A percentile compares a stretch with the other conserved stretches of the same genome.
Evolutionary conservation across 2,113 vertebrate species (phyloP).

Genomic region (Eublepharis macularius): DNA sequence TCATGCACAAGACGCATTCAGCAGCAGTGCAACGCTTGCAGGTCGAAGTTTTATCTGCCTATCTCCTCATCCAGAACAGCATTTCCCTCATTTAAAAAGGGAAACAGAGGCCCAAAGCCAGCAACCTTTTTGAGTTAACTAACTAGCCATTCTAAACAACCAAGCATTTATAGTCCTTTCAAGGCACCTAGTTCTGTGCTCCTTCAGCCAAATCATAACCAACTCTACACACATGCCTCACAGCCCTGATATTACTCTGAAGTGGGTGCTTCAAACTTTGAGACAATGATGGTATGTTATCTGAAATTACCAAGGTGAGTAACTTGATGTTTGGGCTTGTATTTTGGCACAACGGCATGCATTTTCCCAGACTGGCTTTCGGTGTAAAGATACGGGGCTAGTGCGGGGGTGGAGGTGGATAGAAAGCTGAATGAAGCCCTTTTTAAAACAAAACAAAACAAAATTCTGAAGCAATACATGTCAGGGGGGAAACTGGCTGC

Average conservation of each 20-base stretch:
- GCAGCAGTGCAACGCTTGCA: no score
- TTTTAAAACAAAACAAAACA: no score
- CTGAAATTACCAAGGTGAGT: not conserved
- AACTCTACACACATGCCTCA: not conserved
- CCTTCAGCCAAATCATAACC: not conserved
- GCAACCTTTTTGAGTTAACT: not conserved
- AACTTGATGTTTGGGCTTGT: not conserved
- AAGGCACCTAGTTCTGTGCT: not conserved
- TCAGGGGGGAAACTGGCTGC: slow-evolving; percentile 28
- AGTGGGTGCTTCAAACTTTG: not conserved
- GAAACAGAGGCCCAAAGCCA: not conserved
- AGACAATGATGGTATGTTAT: not conserved
- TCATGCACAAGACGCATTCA: not conserved
- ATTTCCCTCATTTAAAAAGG: not conserved
- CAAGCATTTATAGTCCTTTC: not conserved
- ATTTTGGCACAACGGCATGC: not conserved
- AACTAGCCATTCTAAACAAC: not conserved
- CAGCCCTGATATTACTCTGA: not conserved
- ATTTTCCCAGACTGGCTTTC: not conserved
- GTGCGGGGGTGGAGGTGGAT: not conserved
- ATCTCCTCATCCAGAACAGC: not conserved
- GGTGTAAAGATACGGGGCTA: not conserved
- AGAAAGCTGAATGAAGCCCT: slow-evolving; percentile 12
- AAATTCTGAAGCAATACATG: not conserved
- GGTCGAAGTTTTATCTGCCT: not conserved